phyloP scores from a whole-genome alignment of 2,113 vertebrate species.

The Microtus montanus region DNA sequence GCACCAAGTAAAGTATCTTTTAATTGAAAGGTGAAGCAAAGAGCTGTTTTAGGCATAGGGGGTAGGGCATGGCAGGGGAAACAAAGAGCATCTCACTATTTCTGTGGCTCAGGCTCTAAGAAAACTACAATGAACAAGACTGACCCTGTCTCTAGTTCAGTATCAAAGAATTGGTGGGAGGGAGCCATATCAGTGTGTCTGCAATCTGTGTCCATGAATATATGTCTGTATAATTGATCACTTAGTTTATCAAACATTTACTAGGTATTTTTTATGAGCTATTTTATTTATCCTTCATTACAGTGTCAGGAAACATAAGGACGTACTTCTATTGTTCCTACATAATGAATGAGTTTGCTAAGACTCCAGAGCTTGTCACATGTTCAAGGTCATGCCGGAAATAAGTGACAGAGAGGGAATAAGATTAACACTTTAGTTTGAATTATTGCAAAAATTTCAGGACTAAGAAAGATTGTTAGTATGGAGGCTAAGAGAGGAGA shows the following conservation, averaged over 20 bases:
- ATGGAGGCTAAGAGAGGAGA: no score
- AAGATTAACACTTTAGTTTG: background rate
- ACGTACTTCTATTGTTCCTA: background rate
- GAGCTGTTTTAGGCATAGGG: background rate
- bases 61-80: background rate
- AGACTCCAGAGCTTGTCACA: background rate
- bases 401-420: background rate
- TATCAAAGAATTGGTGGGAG: background rate
- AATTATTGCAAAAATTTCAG: conserved; percentile 22
- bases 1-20: background rate
- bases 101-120: background rate
- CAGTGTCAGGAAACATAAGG: background rate
- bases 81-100: background rate
- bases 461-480: background rate
- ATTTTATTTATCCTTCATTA: background rate
- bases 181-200: no score
- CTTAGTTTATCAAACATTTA: background rate
- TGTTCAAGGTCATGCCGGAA: background rate
- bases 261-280: background rate
- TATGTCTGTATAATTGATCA: background rate
- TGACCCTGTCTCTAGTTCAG: background rate
- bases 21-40: background rate
- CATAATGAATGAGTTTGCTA: background rate
- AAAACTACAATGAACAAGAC: background rate
- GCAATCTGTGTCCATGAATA: background rate